Evolutionary conservation across 2,113 vertebrate species (phyloP), one percentile per base, ranked within the genome.

Genomic region (Syngnathus scovelli): DNA sequence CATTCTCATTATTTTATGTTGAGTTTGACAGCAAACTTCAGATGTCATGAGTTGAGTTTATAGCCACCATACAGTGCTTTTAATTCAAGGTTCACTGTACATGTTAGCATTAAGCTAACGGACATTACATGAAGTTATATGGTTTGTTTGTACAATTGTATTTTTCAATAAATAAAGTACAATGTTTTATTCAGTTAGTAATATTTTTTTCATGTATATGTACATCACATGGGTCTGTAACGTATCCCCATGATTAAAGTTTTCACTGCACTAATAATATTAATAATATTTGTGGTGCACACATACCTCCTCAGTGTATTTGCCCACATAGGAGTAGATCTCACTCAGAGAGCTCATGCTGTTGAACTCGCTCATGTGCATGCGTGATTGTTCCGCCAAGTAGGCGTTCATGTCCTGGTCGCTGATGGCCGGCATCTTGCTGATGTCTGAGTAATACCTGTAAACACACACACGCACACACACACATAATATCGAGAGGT

Each of bases 381-480:
- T 97, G 79, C 97, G 93, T 9, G 96, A 98, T 88, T 99, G 97
- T 84, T 99, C 97, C 0, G 97, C 97, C 86, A 99, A 90, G 86
- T 99, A 99, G 0, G 97, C 97, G 0, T 99, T 99, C 97, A 99
- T 99, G 88, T 99, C 97, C 91, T 99, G 97, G 92, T 99, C 97
- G 0, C 97, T 99, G 91, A 99, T 98, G 1, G 94, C 95, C 3
- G 91, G 95, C 97, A 99, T 99, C 88, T 98, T 99, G 84, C 76
- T 91, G 0, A 99, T 98, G 89, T 99, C 97, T 7, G 96, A 96
- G 85, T 99, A 99, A 85, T 99, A 99, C 89, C 97, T 99, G 15
- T n/a, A 78, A 82, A 69, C 82, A 67, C 41, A 43, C 36, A 41
- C 18, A 44, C 12, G 19, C 6, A 52, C 44, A 16, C 15, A 15